These are phyloP conservation scores for Helarctos malayanus DNA, from an alignment of 2,797 vertebrate species.

Conservation along the genomic window DNA sequence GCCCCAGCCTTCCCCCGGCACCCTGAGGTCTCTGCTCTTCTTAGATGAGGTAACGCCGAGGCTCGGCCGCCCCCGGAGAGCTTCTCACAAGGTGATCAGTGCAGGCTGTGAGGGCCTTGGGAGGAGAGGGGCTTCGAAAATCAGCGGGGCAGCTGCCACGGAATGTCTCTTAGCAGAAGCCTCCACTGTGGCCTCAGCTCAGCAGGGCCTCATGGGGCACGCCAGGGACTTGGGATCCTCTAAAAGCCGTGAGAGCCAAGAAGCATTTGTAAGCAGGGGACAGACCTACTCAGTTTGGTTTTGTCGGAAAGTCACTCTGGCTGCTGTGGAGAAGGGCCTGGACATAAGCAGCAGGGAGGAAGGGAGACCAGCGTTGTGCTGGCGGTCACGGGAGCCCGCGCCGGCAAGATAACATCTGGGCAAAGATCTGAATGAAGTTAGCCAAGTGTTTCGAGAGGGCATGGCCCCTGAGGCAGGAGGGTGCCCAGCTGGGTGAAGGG, in stretches of 20 bases:
- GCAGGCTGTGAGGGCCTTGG: not conserved
- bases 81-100: not conserved
- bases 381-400: not conserved
- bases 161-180: not conserved
- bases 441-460: not conserved
- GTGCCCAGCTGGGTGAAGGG: not conserved
- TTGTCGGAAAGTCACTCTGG: conserved; percentile 41
- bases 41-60: not conserved
- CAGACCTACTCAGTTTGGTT: conserved; percentile 9
- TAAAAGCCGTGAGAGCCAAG: not conserved
- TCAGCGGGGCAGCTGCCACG: not conserved
- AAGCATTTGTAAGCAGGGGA: not conserved
- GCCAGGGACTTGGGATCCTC: not conserved
- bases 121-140: not conserved
- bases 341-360: not conserved
- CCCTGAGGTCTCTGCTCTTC: not conserved
- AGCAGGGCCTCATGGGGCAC: not conserved
- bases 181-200: not conserved
- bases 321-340: not conserved
- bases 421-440: not conserved
- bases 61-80: not conserved
- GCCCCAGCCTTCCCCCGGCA: not conserved
- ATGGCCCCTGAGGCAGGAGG: not conserved
- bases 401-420: not conserved
- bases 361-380: not conserved